These are phyloP conservation scores for Drosophila merina DNA, from an alignment of 2,888 invertebrate species.

Conservation along the genomic window DNA sequence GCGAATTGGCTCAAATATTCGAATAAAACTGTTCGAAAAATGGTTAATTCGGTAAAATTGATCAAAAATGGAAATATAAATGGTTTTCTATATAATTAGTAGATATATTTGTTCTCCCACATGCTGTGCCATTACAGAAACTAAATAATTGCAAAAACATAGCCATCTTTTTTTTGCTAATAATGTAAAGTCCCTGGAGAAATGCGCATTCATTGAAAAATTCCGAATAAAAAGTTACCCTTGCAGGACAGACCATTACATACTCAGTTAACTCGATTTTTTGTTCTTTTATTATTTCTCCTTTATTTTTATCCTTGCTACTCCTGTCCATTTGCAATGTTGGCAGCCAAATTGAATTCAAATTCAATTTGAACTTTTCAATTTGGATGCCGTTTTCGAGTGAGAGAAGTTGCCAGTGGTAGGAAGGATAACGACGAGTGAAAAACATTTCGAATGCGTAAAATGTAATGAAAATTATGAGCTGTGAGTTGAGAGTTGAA, in stretches of 20 bases:
- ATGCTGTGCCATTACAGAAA: too few species aligned
- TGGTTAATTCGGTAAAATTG: too few species aligned
- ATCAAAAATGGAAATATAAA: too few species aligned
- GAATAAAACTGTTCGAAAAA: too few species aligned
- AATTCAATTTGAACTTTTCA: constrained; percentile 84
- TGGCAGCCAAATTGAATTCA: constrained; percentile 82
- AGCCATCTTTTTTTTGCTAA: constrained; percentile 12
- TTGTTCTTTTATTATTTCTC: constrained; percentile 25
- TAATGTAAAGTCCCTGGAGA: constrained; percentile 40
- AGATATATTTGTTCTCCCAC: too few species aligned
- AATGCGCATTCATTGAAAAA: constrained; percentile 30
- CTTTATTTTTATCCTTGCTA: constrained; percentile 13
- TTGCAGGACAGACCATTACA: constrained; percentile 56
- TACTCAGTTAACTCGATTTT: constrained; percentile 56
- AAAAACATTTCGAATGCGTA: constrained; percentile 67
- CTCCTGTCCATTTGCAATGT: constrained; percentile 59
- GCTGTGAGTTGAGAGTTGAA: constrained; percentile 16
- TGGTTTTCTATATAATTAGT: too few species aligned
- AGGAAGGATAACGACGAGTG: constrained; percentile 40
- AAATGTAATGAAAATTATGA: constrained; percentile 73
- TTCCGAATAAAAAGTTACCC: constrained; percentile 25
- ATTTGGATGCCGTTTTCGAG: constrained; percentile 61
- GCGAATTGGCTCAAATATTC: too few species aligned
- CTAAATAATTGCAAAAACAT: too few species aligned
- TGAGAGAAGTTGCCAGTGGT: constrained; percentile 25